Conservation (phyloP, 2,113 vertebrate genomes). For the Cyprinodon brontotheroides region DNA sequence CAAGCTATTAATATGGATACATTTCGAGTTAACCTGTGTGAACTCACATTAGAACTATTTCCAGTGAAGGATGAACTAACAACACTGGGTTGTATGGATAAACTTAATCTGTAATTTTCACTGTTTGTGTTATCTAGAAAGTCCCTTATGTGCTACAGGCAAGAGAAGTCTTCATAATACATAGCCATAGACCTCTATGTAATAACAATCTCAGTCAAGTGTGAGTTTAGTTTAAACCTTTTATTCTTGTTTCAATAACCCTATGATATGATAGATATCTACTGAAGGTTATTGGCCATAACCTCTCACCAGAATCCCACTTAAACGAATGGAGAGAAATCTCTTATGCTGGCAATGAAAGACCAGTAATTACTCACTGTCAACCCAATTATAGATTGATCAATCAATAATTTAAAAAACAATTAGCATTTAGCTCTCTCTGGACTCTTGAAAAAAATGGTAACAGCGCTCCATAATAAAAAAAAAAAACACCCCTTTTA, state of each 20-base stretch:
- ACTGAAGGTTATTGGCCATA: background rate
- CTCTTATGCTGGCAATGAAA: background rate
- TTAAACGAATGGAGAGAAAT: background rate
- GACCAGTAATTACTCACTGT: background rate
- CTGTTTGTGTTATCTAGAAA: background rate
- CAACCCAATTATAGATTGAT: background rate
- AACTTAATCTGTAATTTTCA: background rate
- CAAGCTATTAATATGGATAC: background rate
- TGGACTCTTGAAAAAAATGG: background rate
- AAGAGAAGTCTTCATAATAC: background rate
- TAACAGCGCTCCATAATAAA: background rate
- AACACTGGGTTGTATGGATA: background rate
- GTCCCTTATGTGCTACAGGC: background rate
- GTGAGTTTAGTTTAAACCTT: background rate
- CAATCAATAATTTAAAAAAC: background rate
- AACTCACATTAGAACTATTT: background rate
- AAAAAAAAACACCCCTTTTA: slow-evolving; percentile 11
- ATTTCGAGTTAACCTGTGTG: background rate
- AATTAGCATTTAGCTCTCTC: background rate
- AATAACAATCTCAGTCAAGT: background rate
- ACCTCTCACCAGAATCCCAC: too few relatives aligned
- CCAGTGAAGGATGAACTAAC: background rate
- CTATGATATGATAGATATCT: background rate
- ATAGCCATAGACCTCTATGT: background rate
- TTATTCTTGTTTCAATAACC: background rate